These are phyloP conservation scores for Drosophila infuscata DNA, from an alignment of 2,888 invertebrate genomes.

Conservation along the genomic window DNA sequence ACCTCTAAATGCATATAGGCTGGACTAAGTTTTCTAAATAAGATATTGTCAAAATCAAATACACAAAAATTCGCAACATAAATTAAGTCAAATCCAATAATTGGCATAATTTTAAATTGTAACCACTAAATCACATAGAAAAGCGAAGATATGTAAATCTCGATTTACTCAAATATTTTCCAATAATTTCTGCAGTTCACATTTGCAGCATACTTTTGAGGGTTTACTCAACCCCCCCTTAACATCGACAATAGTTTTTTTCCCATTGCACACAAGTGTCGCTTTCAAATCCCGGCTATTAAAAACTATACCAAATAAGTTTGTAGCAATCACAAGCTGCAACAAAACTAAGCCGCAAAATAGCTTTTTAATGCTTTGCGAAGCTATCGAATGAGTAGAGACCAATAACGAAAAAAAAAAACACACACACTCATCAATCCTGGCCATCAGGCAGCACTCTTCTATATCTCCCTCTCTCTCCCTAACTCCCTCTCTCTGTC, in stretches of 20 bases:
- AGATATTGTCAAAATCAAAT: neutral
- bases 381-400: slow-evolving; percentile 22
- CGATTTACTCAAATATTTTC: neutral
- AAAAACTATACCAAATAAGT: slow-evolving; percentile 37
- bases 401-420: neutral
- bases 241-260: neutral
- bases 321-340: slow-evolving; percentile 25
- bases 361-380: slow-evolving; percentile 68
- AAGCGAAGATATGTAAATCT: too few species aligned
- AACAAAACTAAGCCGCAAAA: slow-evolving; percentile 68
- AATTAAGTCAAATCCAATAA: neutral
- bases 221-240: neutral
- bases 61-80: too few species aligned
- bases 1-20: neutral
- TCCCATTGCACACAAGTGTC: slow-evolving; percentile 30
- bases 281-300: slow-evolving; percentile 32
- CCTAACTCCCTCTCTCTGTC: neutral
- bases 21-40: neutral
- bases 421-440: slow-evolving; percentile 35
- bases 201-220: slow-evolving; percentile 6
- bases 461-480: neutral
- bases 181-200: neutral
- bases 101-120: neutral
- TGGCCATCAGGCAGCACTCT: slow-evolving; percentile 19
- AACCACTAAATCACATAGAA: neutral